Evolutionary conservation across 2,113 vertebrate genomes (phyloP).

Genomic region (Okapia johnstoni): DNA sequence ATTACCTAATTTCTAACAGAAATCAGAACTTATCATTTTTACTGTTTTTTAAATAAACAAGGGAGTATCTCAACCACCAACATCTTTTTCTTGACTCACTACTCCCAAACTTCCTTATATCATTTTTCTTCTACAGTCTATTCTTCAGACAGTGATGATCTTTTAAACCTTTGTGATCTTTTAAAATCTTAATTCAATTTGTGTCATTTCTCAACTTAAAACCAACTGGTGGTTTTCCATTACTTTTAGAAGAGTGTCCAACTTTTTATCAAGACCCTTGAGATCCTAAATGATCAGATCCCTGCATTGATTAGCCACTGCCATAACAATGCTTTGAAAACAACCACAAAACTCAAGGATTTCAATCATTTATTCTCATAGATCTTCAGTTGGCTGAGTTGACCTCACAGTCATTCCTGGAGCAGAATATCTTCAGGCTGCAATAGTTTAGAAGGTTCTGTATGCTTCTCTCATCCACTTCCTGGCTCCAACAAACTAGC

Average conservation of each 20-base stretch:
- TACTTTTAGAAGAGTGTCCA: neutral
- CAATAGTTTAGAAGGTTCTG: neutral
- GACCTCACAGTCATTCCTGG: neutral
- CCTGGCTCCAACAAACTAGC: neutral
- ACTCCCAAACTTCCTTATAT: neutral
- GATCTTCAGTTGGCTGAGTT: neutral
- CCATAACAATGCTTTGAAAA: neutral
- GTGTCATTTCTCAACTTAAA: neutral
- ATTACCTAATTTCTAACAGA: neutral
- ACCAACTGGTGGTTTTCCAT: neutral
- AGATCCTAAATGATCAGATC: neutral
- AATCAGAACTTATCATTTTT: neutral
- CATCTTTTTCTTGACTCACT: neutral
- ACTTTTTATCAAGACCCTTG: neutral
- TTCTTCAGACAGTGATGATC: neutral
- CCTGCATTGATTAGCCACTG: neutral
- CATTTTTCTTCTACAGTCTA: neutral
- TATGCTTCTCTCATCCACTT: neutral
- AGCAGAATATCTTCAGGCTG: neutral
- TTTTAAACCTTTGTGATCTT: neutral
- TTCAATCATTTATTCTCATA: neutral
- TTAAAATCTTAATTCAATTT: neutral
- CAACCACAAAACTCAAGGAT: neutral
- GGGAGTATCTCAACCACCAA: neutral
- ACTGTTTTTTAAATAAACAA: neutral